Conservation (phyloP, 2,888 invertebrate species). For the Chymomyza procnemis region DNA sequence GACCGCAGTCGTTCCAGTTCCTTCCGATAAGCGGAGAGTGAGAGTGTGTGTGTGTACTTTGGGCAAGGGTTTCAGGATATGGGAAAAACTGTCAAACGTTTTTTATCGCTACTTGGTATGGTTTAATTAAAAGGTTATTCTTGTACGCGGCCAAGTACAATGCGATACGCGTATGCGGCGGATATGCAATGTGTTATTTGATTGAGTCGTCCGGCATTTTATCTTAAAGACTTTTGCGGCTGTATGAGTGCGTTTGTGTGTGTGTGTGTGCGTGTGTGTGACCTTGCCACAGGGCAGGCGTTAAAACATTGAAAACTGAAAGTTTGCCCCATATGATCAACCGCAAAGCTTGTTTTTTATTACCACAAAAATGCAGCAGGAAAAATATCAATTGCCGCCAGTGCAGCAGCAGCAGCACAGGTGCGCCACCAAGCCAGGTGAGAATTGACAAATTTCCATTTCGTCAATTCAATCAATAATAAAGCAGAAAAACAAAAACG, state of each 20-base stretch:
- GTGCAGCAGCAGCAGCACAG: background rate
- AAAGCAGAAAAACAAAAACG: slow-evolving; percentile 22
- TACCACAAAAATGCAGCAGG: slow-evolving; percentile 19
- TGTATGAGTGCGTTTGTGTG: slow-evolving; percentile 17
- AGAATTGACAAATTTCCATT: slow-evolving; percentile 73
- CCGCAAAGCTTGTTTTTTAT: background rate
- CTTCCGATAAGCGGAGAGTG: slow-evolving; percentile 26
- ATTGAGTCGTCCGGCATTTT: slow-evolving; percentile 52
- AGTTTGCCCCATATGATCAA: slow-evolving; percentile 27
- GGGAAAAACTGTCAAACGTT: slow-evolving; percentile 6
- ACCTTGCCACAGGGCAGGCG: slow-evolving; percentile 57
- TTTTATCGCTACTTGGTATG: slow-evolving; percentile 56
- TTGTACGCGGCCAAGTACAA: slow-evolving; percentile 52
- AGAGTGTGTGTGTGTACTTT: slow-evolving; percentile 1
- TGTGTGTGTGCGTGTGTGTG: slow-evolving; percentile 23
- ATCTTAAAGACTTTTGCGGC: slow-evolving; percentile 69
- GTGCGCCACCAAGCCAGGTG: slow-evolving; percentile 53
- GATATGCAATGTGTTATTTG: slow-evolving; percentile 21
- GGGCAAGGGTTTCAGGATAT: slow-evolving; percentile 5
- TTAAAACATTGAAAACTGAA: slow-evolving; percentile 41
- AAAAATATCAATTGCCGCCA: background rate
- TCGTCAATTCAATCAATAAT: slow-evolving; percentile 67
- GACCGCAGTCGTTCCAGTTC: slow-evolving; percentile 3
- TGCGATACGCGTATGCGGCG: background rate
- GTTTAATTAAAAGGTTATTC: slow-evolving; percentile 77